These are phyloP conservation scores for Irena cyanogastra DNA, from an alignment of 2,113 vertebrate species.

Conservation along the genomic window DNA sequence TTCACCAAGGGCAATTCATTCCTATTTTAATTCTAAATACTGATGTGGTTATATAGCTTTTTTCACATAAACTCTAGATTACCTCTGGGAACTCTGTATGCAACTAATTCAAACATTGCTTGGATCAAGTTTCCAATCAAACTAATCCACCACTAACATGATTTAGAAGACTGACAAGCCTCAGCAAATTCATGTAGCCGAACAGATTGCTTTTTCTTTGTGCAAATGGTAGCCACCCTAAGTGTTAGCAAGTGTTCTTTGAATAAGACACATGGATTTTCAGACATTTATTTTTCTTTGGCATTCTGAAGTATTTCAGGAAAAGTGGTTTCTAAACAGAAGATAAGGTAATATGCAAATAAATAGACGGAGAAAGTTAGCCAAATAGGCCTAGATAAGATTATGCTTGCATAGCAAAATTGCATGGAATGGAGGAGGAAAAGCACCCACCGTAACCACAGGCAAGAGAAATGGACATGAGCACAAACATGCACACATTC, in stretches of 20 bases:
- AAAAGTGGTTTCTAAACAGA: constrained; percentile 15
- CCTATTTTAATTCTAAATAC: background rate
- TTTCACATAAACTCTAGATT: constrained; percentile 58
- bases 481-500: background rate
- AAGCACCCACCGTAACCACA: background rate
- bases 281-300: background rate
- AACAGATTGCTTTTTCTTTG: constrained; percentile 26
- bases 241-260: constrained; percentile 2
- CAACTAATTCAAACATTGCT: constrained; percentile 50
- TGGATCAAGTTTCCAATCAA: constrained; percentile 50
- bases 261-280: background rate
- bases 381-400: background rate
- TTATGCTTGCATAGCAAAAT: background rate
- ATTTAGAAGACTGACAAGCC: constrained; percentile 57
- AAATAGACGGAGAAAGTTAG: background rate
- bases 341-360: background rate
- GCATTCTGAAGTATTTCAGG: constrained; percentile 3
- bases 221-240: background rate
- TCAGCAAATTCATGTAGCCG: background rate
- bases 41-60: background rate
- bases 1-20: background rate
- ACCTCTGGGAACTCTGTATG: background rate
- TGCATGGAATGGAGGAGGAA: background rate
- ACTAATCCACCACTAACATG: constrained; percentile 57
- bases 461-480: background rate